Base-by-base conservation (phyloP, 2,888 invertebrate species). In the Eremobia ochroleuca region DNA sequence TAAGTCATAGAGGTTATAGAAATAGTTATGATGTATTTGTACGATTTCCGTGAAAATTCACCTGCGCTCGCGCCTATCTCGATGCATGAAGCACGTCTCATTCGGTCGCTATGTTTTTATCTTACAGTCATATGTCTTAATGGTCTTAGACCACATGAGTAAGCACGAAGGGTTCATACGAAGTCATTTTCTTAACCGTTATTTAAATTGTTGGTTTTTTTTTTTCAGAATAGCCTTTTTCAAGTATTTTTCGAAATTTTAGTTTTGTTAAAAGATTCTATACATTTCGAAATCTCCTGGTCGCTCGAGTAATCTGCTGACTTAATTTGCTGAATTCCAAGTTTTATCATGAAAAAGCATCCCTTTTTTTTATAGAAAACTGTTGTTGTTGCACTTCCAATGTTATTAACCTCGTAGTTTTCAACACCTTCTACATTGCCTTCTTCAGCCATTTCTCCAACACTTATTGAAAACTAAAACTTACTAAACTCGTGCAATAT, bases 1-100 rank as follows among this genome's bases (percentile, higher is more conserved):
- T 67, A 46, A 15, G 2, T 40, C 9, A 82, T 90, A 92, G 81
- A 87, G 79, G 73, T 78, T 71, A 71, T 76, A 77, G 77, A 72
- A 73, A 66, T 67, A 65, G 85, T 76, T 85, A 76, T 79, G 77
- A 73, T 85, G 80, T 78, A 83, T 64, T 86, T 87, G 90, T 89
- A 86, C 82, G 89, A 91, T 92, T 92, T 92, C 93, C 91, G 93
- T 95, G 94, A 92, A 93, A 93, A 91, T 92, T 93, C 94, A 95
- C 94, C 94, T 94, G 94, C 90, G 91, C 91, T 90, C 86, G 90
- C 88, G 89, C 90, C 90, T 94, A 95, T 96, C 96, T 91, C 93
- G 96, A 96, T 95, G 92, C 92, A 94, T 94, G 94, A 92, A 95
- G 95, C 96, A 96, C 95, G 96, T 96, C 94, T 92, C 92, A 89